Percentiles rank a stretch among this genome's conserved stretches.
phyloP scores from a whole-genome alignment of 2,888 invertebrate species.

The Ophraella communa region DNA sequence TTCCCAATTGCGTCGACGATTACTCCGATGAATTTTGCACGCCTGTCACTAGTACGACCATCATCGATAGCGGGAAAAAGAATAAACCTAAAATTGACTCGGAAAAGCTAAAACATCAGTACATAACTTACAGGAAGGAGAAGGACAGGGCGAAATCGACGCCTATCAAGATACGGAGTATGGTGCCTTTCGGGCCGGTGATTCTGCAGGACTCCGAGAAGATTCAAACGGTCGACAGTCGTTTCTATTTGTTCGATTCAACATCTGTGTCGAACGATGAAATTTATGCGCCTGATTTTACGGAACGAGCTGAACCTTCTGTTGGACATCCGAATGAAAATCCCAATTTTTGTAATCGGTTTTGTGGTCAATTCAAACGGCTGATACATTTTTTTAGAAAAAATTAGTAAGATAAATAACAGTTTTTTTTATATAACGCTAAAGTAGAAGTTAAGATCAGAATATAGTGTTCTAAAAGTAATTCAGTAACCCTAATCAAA shows the following conservation, averaged over 20 bases:
- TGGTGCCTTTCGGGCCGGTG: conserved; percentile 26
- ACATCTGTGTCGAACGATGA: conserved; percentile 19
- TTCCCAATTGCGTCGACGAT: conserved; percentile 19
- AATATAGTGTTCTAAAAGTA: no score
- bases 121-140: conserved; percentile 12
- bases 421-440: no score
- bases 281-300: background rate
- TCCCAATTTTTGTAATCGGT: background rate
- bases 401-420: background rate
- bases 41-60: conserved; percentile 21
- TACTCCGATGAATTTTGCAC: conserved; percentile 15
- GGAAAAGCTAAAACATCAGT: background rate
- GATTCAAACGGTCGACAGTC: conserved; percentile 15
- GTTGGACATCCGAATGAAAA: no score
- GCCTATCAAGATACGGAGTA: conserved; percentile 16
- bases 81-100: background rate
- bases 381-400: background rate
- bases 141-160: conserved; percentile 21
- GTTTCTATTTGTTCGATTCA: conserved; percentile 24
- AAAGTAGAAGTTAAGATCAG: no score
- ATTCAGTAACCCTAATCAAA: no score
- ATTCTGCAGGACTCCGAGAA: conserved; percentile 19
- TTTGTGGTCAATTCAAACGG: background rate
- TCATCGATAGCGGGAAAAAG: conserved; percentile 4
- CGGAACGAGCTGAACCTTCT: background rate